These are phyloP conservation scores for Phenganax marumi DNA, from an alignment of 92 coral and sea anemone species.

Conservation along the genomic window DNA sequence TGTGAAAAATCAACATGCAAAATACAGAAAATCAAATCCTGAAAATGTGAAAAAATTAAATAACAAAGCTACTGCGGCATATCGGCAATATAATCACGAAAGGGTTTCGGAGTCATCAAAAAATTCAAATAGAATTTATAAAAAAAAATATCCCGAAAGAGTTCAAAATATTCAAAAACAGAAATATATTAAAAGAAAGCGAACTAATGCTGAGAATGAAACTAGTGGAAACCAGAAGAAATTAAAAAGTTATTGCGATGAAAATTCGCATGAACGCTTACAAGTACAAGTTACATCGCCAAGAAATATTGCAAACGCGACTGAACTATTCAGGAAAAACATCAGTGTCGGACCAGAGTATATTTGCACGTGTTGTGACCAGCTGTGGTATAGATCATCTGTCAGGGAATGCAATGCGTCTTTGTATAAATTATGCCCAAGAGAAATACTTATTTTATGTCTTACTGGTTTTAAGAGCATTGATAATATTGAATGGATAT, in stretches of 20 bases:
- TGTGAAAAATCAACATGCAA: conserved; percentile 30
- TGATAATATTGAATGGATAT: conserved; percentile 5
- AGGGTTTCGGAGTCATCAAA: conserved; percentile 28
- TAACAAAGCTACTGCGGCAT: conserved; percentile 29
- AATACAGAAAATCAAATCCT: conserved; percentile 37
- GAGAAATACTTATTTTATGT: conserved; percentile 33
- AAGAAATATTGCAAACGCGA: conserved; percentile 29
- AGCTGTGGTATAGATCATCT: conserved; percentile 10
- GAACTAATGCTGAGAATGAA: neutral
- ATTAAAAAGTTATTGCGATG: conserved; percentile 8
- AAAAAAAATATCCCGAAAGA: conserved; percentile 1
- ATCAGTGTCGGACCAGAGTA: conserved; percentile 41
- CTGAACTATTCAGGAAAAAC: conserved; percentile 38
- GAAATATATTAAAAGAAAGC: neutral
- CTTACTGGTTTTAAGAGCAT: conserved; percentile 33
- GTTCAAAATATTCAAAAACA: too few species aligned
- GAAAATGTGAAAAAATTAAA: conserved; percentile 21
- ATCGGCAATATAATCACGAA: conserved; percentile 26
- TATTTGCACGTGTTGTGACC: conserved; percentile 45
- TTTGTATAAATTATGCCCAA: neutral
- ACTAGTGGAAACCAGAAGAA: conserved; percentile 29
- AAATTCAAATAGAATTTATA: conserved; percentile 17
- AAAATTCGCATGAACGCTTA: neutral
- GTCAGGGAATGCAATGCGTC: conserved; percentile 30
- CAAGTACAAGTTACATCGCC: conserved; percentile 1